Conservation (phyloP, 2,113 vertebrate genomes). For the Anarhynchus alexandrinus region DNA sequence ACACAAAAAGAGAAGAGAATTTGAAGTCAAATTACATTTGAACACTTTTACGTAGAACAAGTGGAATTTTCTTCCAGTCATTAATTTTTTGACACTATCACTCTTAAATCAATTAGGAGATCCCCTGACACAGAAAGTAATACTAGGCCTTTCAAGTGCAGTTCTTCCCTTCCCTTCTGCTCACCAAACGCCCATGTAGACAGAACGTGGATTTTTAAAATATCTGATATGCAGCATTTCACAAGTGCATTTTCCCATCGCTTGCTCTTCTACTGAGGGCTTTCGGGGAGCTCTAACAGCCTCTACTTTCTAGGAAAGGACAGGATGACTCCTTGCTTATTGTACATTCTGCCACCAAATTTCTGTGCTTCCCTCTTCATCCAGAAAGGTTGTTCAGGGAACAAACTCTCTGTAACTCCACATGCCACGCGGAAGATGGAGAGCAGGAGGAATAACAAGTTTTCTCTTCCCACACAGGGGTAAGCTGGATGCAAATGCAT, state of each 20-base stretch:
- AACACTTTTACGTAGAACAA: neutral
- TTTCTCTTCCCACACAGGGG: neutral
- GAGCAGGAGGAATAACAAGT: neutral
- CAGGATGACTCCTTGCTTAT: neutral
- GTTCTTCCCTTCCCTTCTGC: slow-evolving; percentile 4
- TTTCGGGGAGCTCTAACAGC: neutral
- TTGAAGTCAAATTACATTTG: neutral
- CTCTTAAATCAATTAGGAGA: neutral
- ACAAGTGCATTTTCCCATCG: neutral
- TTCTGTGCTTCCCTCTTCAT: neutral
- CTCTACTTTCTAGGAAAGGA: neutral
- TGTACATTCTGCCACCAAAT: neutral
- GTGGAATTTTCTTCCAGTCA: neutral
- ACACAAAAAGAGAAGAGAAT: neutral
- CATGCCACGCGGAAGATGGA: neutral
- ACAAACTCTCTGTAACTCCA: neutral
- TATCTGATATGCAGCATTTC: neutral
- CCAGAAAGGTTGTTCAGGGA: neutral
- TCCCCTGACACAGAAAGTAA: neutral
- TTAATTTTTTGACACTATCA: neutral
- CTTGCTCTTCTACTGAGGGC: neutral
- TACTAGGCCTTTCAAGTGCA: neutral
- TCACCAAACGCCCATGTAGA: neutral
- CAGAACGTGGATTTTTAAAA: slow-evolving; percentile 7
- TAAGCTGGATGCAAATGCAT: neutral